Base-by-base conservation (phyloP, 2,888 invertebrate genomes). In the Steromphala cineraria region DNA sequence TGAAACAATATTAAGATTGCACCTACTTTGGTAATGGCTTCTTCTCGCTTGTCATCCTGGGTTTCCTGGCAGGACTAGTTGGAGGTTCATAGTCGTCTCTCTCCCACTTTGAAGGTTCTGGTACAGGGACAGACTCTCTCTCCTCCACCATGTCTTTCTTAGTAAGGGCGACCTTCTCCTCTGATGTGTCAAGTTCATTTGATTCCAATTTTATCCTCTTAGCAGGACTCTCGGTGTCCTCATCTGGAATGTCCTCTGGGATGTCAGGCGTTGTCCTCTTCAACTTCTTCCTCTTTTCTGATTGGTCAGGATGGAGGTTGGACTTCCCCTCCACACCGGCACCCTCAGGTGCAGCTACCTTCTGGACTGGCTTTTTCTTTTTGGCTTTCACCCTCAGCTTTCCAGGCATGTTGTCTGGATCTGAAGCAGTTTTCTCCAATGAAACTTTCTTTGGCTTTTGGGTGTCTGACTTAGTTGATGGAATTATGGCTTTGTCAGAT, bases 21-120 rank as follows among this genome's bases (percentile, higher is more conserved):
- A 53, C 53, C 17, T 55, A 76, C 76, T 55, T 76, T 31, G 76
- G 76, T 53, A 76, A 31, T 46, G 80, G 81, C 78, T 87, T 88
- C 75, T 83, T 82, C 15, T 76, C 76, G n/a, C 28, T 31, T 17
- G 17, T n/a, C n/a, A 13, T 24, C 71, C 36, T 36, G 8, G 36
- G 95, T 19, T 85, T 84, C 40, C 82, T 84, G 80, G 95, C 95
- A 8, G 94, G 94, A 87, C 84, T 83, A 31, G 80, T 40, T 0
- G 84, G 79, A 1, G 86, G 83, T 8, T 86, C 86, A 15, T 80
- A 86, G 78, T 96, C 96, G 62, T 96, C 96, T 46, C 96, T 95
- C 93, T 98, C 98, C 98, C 98, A 98, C 93, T 97, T 97, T 0
- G 97, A 97, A 77, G 96, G 94, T 90, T 96, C 97, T 0, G 97